phyloP scores from a whole-genome alignment of 2,888 invertebrate genomes.

The Andrena fulva region DNA sequence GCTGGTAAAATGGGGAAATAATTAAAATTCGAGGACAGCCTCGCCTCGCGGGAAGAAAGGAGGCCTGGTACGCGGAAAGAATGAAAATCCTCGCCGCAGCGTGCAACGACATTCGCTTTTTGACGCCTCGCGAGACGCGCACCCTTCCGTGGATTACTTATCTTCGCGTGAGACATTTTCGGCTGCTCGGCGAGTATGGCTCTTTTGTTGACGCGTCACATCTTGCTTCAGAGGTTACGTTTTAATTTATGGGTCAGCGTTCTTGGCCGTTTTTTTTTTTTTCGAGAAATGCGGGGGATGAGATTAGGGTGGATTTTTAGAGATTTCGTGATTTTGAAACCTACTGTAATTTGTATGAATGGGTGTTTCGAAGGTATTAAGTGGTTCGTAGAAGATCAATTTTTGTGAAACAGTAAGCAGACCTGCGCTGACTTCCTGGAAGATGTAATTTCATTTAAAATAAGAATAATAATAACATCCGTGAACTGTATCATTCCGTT shows the following conservation, averaged over 20 bases:
- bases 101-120: slow-evolving; percentile 3
- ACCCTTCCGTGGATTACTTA: not conserved
- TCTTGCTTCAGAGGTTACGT: too few species aligned
- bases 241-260: too few species aligned
- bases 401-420: too few species aligned
- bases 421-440: too few species aligned
- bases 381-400: too few species aligned
- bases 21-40: slow-evolving; percentile 40
- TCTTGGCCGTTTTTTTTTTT: too few species aligned
- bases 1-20: slow-evolving; percentile 44
- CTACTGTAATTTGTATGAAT: not conserved
- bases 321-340: not conserved
- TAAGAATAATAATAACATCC: not conserved
- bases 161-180: not conserved
- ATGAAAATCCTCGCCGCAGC: slow-evolving; percentile 7
- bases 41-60: not conserved
- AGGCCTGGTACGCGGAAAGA: not conserved
- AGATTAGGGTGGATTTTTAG: not conserved
- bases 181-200: too few species aligned
- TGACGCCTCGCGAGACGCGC: not conserved
- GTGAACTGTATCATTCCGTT: not conserved
- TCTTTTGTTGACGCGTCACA: too few species aligned
- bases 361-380: too few species aligned
- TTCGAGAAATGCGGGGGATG: too few species aligned
- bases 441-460: too few species aligned